Base-by-base conservation (phyloP, 2,888 invertebrate genomes). In the Apamea monoglypha region DNA sequence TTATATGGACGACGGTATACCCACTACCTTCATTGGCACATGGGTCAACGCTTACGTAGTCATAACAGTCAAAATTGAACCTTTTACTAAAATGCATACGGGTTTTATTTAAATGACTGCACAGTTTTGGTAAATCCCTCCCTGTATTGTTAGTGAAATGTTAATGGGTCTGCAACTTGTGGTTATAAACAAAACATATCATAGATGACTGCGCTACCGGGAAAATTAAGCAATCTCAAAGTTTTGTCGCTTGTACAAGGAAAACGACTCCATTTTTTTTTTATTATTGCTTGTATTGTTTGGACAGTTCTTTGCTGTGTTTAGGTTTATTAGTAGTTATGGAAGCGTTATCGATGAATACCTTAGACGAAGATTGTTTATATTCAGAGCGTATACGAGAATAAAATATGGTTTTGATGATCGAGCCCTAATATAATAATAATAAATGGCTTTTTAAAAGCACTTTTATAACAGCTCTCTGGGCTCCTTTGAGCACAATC, bases 1-100 rank as follows among this genome's bases (percentile, higher is more conserved):
- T 96, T 97, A 95, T 96, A 96, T 96, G 93, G 94, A 93, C 94
- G 93, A 90, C 90, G 89, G 92, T 93, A 93, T 95, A 94, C 94
- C 96, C 96, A 96, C 96, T 95, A 96, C 96, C 94, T 93, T 92
- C 87, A 89, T 91, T 91, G 90, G 90, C 90, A 90, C 92, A 92
- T 92, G 92, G 94, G 89, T 92, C 95, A 92, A 90, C 88, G 86
- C 86, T 83, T 87, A 82, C 83, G 81, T 78, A 86, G 75, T 83
- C 76, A 68, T 66, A 68, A 73, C 93, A 91, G 61, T 83, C 92
- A 78, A 95, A 89, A 93, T 91, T 94, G 85, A 89, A 90, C 95
- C 94, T 94, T 95, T 91, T 85, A 61, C 50, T 59, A 40, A 79
- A 86, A 81, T 29, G 47, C 21, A 87, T 92, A 93, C 61, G 91